phyloP scores from a whole-genome alignment of 2,113 vertebrate species.

The Apaloderma vittatum region DNA sequence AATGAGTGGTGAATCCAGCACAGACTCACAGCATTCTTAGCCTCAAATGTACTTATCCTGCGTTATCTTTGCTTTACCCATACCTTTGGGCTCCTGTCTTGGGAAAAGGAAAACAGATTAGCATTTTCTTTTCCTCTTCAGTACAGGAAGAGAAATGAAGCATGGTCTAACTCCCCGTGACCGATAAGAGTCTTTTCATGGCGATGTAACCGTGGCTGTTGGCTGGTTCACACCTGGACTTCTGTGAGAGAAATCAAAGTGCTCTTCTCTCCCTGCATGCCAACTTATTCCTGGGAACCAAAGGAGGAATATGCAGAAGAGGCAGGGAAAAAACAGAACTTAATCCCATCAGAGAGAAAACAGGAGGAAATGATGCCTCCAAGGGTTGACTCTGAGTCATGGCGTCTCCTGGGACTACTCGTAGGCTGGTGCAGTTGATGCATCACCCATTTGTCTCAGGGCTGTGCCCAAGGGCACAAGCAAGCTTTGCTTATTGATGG shows the following conservation, averaged over 20 bases:
- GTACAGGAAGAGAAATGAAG: background rate
- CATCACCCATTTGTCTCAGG: constrained; percentile 38
- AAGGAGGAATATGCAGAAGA: constrained; percentile 7
- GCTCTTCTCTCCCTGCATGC: background rate
- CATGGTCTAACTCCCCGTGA: background rate
- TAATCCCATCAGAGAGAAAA: constrained; percentile 45
- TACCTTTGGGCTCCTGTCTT: background rate
- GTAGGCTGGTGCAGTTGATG: constrained; percentile 33
- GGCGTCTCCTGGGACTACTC: constrained; percentile 41
- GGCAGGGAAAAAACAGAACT: constrained; percentile 22
- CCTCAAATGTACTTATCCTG: background rate
- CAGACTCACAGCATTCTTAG: fast-evolving
- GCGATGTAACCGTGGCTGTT: no score
- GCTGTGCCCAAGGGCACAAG: constrained; percentile 22
- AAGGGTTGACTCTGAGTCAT: constrained; percentile 48
- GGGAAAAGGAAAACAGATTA: background rate
- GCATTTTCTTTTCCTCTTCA: background rate
- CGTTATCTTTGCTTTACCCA: background rate
- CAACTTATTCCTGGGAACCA: background rate
- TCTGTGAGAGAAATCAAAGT: background rate
- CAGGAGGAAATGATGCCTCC: constrained; percentile 47
- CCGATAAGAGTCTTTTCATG: background rate
- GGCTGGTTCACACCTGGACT: background rate
- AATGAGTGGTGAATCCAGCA: background rate
- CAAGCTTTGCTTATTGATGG: constrained; percentile 43